These are phyloP conservation scores for Diabrotica undecimpunctata DNA, from an alignment of 1,140 invertebrate genomes.

Conservation along the genomic window DNA sequence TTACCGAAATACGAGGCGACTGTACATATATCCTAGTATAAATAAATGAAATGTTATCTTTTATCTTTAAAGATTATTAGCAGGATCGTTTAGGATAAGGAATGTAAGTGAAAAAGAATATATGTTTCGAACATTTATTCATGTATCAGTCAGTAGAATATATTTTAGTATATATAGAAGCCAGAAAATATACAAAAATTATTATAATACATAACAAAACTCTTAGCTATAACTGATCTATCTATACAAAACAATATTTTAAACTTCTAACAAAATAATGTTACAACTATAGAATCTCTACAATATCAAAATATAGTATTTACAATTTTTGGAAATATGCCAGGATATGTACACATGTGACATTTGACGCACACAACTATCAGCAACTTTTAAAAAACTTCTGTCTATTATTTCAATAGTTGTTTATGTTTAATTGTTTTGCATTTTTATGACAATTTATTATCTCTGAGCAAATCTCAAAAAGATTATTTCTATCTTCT, in stretches of 20 bases:
- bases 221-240: not conserved
- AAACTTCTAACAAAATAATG: conserved; percentile 9
- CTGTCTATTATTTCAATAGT: no score
- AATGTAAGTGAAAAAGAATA: not conserved
- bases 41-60: no score
- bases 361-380: conserved; percentile 11
- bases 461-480: no score
- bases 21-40: no score
- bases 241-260: conserved; percentile 1
- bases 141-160: conserved; percentile 18
- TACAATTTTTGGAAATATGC: conserved; percentile 19
- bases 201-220: not conserved
- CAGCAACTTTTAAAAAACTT: not conserved
- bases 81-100: no score
- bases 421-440: no score
- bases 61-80: no score
- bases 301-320: conserved; percentile 21
- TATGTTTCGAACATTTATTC: conserved; percentile 9
- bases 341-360: conserved; percentile 21
- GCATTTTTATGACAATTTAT: no score
- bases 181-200: conserved; percentile 5
- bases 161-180: conserved; percentile 8
- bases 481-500: no score
- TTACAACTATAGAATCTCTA: conserved; percentile 6
- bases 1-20: no score